Conservation (phyloP, 2,113 vertebrate species). For the Archocentrus centrarchus region DNA sequence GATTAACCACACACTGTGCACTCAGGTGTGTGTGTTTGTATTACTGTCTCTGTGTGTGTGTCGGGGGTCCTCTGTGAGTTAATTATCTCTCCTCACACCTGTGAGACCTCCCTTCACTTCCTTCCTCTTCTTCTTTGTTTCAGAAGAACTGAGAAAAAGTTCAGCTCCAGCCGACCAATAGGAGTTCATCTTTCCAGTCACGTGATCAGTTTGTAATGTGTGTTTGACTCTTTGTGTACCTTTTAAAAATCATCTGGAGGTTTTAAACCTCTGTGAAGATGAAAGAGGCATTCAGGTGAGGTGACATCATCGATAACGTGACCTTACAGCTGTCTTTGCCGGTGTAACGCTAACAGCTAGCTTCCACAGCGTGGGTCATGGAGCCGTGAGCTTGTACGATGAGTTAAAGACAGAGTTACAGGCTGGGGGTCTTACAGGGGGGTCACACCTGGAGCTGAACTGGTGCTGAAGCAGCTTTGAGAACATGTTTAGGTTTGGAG, state of each 20-base stretch:
- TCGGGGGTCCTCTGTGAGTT: slow-evolving; percentile 48
- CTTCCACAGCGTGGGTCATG: neutral
- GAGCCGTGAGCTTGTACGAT: too few species aligned
- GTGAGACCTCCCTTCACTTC: slow-evolving; percentile 6
- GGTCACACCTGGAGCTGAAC: too few species aligned
- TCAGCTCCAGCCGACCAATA: neutral
- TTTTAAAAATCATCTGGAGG: neutral
- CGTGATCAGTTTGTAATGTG: neutral
- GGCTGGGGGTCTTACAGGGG: too few species aligned
- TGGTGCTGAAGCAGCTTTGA: too few species aligned
- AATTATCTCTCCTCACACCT: slow-evolving; percentile 51
- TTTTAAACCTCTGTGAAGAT: neutral
- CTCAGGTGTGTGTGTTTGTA: slow-evolving; percentile 32
- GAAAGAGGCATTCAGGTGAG: neutral
- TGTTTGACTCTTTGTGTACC: neutral
- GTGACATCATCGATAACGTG: neutral
- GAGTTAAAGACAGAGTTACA: too few species aligned
- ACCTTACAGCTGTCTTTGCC: too few species aligned
- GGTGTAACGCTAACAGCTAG: neutral
- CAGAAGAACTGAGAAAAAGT: neutral
- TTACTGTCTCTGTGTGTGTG: neutral
- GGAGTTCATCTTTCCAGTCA: neutral
- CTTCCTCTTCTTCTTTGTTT: neutral
- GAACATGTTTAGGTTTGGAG: too few species aligned
- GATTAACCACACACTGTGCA: slow-evolving; percentile 62